Evolutionary conservation across 2,888 invertebrate species (phyloP).

Genomic region (Timema cristinae): DNA sequence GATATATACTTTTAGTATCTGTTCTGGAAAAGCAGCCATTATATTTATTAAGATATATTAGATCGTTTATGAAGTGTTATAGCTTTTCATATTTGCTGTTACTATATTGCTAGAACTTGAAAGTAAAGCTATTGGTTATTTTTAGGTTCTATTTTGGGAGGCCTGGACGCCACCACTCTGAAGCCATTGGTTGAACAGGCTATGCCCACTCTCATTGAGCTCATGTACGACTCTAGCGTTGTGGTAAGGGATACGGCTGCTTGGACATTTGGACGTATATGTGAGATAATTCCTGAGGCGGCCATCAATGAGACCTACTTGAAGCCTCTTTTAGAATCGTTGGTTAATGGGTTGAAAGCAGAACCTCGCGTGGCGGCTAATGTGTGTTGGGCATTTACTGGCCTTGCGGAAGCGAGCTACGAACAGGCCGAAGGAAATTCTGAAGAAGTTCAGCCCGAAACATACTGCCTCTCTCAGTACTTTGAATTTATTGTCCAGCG

Average conservation of each 20-base stretch:
- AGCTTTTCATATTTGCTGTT: no score
- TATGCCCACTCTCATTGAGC: slow-evolving; percentile 89
- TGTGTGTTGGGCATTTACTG: slow-evolving; percentile 99
- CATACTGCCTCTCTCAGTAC: slow-evolving; percentile 89
- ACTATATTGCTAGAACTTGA: no score
- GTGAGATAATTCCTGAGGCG: slow-evolving; percentile 94
- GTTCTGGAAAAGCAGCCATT: no score
- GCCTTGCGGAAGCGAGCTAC: slow-evolving; percentile 94
- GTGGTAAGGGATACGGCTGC: slow-evolving; percentile 96
- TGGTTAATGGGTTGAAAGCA: slow-evolving; percentile 78
- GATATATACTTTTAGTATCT: no score
- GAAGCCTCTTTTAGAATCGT: slow-evolving; percentile 73
- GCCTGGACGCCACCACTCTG: slow-evolving; percentile 79
- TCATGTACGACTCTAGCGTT: slow-evolving; percentile 92
- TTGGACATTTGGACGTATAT: slow-evolving; percentile 97
- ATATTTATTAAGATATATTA: no score
- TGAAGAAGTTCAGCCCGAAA: slow-evolving; percentile 71
- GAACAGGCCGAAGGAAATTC: slow-evolving; percentile 60
- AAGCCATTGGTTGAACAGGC: slow-evolving; percentile 95
- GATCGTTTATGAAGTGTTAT: no score
- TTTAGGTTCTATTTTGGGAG: slow-evolving; percentile 73
- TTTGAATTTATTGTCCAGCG: slow-evolving; percentile 92
- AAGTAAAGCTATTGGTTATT: slow-evolving; percentile 27
- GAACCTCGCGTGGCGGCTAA: slow-evolving; percentile 97
- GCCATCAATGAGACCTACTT: slow-evolving; percentile 84